Percentiles rank a stretch among this genome's conserved stretches.
Evolutionary conservation across 2,113 vertebrate genomes (phyloP).

Genomic region (Dromiciops gliroides): DNA sequence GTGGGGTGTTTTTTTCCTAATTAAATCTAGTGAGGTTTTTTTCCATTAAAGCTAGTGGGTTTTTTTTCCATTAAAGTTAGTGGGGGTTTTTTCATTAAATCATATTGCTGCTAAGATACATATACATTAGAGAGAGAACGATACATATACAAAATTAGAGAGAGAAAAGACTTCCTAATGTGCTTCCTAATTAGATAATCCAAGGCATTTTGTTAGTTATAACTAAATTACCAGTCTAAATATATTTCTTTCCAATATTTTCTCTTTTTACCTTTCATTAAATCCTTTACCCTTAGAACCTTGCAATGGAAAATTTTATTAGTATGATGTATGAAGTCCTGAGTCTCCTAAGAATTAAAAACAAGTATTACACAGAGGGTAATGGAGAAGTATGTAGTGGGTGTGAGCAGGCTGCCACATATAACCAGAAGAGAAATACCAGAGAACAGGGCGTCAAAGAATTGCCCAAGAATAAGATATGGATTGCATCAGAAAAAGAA

Average conservation of each 20-base stretch:
- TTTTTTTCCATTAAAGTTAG: not conserved
- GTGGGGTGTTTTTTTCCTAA: too few species aligned
- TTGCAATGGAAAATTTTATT: not conserved
- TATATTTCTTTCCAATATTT: not conserved
- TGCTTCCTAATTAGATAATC: not conserved
- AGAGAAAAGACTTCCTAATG: not conserved
- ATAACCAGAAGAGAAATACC: not conserved
- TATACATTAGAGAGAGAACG: too few species aligned
- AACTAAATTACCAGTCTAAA: not conserved
- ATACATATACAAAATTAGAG: not conserved
- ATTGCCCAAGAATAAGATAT: not conserved
- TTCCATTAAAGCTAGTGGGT: not conserved
- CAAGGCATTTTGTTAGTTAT: not conserved
- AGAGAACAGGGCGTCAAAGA: not conserved
- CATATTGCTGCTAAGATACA: not conserved
- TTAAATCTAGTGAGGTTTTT: too few species aligned
- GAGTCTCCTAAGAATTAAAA: not conserved
- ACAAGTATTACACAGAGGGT: not conserved
- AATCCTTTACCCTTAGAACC: not conserved
- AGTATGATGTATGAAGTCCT: not conserved
- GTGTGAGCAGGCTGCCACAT: not conserved
- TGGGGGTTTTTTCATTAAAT: not conserved
- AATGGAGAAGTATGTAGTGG: not conserved
- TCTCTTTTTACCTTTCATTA: not conserved
- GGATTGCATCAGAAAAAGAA: not conserved